These are phyloP conservation scores for Trichonephila clavata DNA, from an alignment of 1,140 invertebrate species.

Conservation along the genomic window DNA sequence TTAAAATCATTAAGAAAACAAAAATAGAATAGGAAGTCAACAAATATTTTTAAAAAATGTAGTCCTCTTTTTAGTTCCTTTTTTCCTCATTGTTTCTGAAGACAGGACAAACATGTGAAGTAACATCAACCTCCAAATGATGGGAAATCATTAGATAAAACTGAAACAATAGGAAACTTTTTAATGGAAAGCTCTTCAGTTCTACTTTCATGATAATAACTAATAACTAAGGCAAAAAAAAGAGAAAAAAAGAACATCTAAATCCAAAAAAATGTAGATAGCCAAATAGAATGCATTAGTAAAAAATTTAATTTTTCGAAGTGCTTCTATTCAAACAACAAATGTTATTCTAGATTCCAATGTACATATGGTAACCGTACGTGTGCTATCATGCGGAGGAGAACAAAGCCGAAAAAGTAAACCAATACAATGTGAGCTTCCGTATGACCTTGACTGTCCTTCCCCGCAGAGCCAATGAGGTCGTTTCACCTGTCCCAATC, in stretches of 20 bases:
- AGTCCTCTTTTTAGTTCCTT: too few species aligned
- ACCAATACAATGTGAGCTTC: slow-evolving; percentile 31
- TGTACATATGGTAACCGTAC: background rate
- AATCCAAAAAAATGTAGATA: background rate
- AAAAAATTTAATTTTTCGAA: slow-evolving; percentile 50
- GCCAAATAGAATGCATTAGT: background rate
- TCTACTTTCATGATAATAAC: background rate
- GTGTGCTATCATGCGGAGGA: background rate
- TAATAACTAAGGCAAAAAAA: background rate
- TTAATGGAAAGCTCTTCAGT: background rate
- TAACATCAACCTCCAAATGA: too few species aligned
- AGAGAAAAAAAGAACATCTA: background rate
- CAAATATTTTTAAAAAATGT: too few species aligned
- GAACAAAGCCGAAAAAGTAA: slow-evolving; percentile 6
- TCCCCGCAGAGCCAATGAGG: slow-evolving; percentile 37
- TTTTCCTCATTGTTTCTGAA: too few species aligned
- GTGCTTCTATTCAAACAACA: background rate
- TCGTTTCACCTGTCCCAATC: slow-evolving; percentile 58
- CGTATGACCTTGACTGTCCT: slow-evolving; percentile 30
- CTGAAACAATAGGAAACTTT: background rate
- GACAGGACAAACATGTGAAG: too few species aligned
- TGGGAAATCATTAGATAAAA: background rate
- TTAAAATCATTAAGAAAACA: too few species aligned
- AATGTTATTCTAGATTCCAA: background rate
- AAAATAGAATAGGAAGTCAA: too few species aligned